These are phyloP conservation scores for Euplexia lucipara DNA, from an alignment of 2,888 invertebrate species.

Conservation along the genomic window DNA sequence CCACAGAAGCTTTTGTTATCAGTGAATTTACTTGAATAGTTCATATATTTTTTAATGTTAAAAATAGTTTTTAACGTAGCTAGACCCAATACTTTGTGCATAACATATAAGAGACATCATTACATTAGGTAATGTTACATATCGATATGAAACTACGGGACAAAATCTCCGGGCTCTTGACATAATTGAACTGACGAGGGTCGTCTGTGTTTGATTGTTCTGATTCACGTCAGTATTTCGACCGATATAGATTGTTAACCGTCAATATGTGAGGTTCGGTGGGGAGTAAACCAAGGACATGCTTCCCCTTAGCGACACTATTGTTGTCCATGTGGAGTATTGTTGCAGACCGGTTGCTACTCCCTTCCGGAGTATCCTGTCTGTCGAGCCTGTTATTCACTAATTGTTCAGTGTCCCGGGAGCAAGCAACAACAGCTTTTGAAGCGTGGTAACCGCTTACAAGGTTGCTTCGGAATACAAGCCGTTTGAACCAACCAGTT, in stretches of 20 bases:
- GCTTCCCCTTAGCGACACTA: slow-evolving; percentile 80
- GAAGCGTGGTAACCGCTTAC: slow-evolving; percentile 39
- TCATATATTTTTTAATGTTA: background rate
- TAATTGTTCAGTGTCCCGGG: slow-evolving; percentile 72
- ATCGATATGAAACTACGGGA: slow-evolving; percentile 37
- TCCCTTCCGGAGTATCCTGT: slow-evolving; percentile 79
- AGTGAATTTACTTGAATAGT: background rate
- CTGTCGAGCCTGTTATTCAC: slow-evolving; percentile 65
- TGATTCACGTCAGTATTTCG: slow-evolving; percentile 76
- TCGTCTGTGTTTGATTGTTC: slow-evolving; percentile 76
- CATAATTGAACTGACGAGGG: slow-evolving; percentile 83
- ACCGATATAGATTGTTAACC: slow-evolving; percentile 78
- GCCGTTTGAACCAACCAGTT: slow-evolving; percentile 40
- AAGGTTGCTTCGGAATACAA: slow-evolving; percentile 19
- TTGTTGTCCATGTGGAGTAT: slow-evolving; percentile 77
- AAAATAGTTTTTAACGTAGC: background rate
- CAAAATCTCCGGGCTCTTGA: slow-evolving; percentile 67
- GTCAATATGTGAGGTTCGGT: slow-evolving; percentile 76
- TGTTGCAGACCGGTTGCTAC: slow-evolving; percentile 77
- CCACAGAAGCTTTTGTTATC: background rate
- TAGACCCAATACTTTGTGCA: background rate
- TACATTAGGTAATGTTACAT: slow-evolving; percentile 22
- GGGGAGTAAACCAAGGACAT: slow-evolving; percentile 75
- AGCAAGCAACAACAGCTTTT: slow-evolving; percentile 39
- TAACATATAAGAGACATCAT: background rate